These are phyloP conservation scores for Picus viridis DNA, from an alignment of 2,797 vertebrate genomes.

Conservation along the genomic window DNA sequence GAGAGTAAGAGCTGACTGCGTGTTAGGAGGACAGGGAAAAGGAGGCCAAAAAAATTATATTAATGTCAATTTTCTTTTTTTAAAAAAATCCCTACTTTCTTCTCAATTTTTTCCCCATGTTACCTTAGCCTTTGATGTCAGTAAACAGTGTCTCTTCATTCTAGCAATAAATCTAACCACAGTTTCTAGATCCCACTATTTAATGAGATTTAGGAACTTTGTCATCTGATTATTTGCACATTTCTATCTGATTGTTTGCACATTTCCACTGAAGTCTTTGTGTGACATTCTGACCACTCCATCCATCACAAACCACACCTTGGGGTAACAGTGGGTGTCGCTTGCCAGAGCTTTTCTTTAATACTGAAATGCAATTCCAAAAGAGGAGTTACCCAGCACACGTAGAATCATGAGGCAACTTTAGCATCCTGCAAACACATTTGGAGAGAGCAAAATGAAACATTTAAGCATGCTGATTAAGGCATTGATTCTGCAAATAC, in stretches of 20 bases:
- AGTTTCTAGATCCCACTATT: not conserved
- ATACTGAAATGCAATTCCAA: not conserved
- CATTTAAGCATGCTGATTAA: not conserved
- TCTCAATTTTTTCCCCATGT: accelerated
- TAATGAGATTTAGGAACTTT: not conserved
- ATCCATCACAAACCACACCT: not conserved
- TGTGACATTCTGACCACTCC: not conserved
- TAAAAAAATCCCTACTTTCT: not conserved
- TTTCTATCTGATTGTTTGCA: not conserved
- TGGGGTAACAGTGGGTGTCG: not conserved
- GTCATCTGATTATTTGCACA: not conserved
- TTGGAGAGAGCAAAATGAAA: conserved; percentile 20
- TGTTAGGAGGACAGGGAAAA: not conserved
- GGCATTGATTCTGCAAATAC: conserved; percentile 42
- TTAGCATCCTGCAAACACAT: not conserved
- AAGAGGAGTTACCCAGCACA: not conserved
- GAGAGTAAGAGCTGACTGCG: not conserved
- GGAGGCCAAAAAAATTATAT: not conserved
- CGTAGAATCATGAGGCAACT: not conserved
- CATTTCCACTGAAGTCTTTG: not conserved
- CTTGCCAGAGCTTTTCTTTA: not conserved
- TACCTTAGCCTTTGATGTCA: not conserved
- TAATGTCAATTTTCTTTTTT: not conserved
- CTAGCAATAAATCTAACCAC: not conserved
- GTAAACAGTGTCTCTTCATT: not conserved